phyloP scores from a whole-genome alignment of 1,140 invertebrate species.

The Metaphire vulgaris region DNA sequence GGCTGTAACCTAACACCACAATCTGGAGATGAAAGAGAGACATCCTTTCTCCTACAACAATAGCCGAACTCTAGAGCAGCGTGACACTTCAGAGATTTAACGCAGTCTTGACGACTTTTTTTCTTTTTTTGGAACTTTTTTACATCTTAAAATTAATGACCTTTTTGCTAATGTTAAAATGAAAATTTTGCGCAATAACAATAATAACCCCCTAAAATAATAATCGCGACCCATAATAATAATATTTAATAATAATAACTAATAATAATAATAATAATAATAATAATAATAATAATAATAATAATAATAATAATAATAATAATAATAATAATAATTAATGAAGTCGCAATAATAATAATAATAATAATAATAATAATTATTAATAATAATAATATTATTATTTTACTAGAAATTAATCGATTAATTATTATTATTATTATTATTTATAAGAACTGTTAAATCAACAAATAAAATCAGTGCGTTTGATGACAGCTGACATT shows the following conservation, averaged over 20 bases:
- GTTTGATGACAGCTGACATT: too few relatives aligned
- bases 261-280: conserved; percentile 26
- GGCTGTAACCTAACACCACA: too few relatives aligned
- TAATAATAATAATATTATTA: conserved; percentile 10
- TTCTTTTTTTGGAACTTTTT: background rate
- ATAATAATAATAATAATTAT: conserved; percentile 13
- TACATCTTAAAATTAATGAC: background rate
- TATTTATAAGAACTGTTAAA: too few relatives aligned
- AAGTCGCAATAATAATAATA: background rate
- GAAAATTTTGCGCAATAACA: background rate
- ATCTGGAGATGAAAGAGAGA: too few relatives aligned
- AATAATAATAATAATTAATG: conserved; percentile 10
- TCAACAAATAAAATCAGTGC: too few relatives aligned
- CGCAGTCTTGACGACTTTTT: background rate
- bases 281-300: conserved; percentile 24
- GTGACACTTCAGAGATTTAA: too few relatives aligned
- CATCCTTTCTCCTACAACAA: too few relatives aligned
- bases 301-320: conserved; percentile 23
- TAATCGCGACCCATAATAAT: background rate
- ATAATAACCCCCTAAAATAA: background rate
- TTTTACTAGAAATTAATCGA: too few relatives aligned
- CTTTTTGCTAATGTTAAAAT: background rate
- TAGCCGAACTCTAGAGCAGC: background rate
- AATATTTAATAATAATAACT: background rate
- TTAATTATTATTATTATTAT: too few relatives aligned